A percentile compares a stretch with the other conserved stretches of the same genome.
phyloP scores from a whole-genome alignment of 2,888 invertebrate species.

The Caenorhabditis doughertyi region DNA sequence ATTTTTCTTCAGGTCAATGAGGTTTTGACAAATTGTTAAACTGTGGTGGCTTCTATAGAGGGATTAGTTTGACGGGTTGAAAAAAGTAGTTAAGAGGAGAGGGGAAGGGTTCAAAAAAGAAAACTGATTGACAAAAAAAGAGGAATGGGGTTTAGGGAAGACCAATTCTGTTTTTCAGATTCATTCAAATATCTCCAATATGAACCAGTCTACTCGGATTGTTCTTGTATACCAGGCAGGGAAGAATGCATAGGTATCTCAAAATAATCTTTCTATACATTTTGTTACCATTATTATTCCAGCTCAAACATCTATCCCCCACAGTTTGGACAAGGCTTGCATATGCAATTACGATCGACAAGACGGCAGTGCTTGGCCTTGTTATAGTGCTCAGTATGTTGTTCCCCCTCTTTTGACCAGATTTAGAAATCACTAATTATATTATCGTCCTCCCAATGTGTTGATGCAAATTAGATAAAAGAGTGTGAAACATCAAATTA shows the following conservation, averaged over 20 bases:
- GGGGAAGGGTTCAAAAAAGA: background rate
- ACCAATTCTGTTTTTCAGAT: slow-evolving; percentile 71
- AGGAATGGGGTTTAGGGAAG: background rate
- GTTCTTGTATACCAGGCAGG: slow-evolving; percentile 71
- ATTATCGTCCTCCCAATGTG: slow-evolving; percentile 1
- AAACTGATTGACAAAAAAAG: background rate
- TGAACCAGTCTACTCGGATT: slow-evolving; percentile 81
- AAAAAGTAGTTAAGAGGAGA: background rate
- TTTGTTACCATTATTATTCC: background rate
- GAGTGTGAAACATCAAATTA: slow-evolving; percentile 46
- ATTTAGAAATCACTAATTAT: slow-evolving; percentile 4
- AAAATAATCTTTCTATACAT: background rate
- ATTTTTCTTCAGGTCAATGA: slow-evolving; percentile 43
- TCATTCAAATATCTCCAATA: slow-evolving; percentile 80
- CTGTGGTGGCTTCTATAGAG: slow-evolving; percentile 5
- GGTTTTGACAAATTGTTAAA: slow-evolving; percentile 33
- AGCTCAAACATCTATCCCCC: slow-evolving; percentile 69
- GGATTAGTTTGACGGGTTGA: slow-evolving; percentile 33
- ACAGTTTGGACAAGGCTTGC: slow-evolving; percentile 70
- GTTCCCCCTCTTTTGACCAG: background rate
- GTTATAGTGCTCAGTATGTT: slow-evolving; percentile 75
- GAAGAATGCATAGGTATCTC: slow-evolving; percentile 69
- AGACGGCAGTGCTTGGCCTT: slow-evolving; percentile 81
- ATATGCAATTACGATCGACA: slow-evolving; percentile 81
- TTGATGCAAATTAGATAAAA: slow-evolving; percentile 39